Percentiles rank a stretch among this genome's conserved stretches.
Conservation (phyloP, 2,888 invertebrate genomes). For the Parnassius orleans region DNA sequence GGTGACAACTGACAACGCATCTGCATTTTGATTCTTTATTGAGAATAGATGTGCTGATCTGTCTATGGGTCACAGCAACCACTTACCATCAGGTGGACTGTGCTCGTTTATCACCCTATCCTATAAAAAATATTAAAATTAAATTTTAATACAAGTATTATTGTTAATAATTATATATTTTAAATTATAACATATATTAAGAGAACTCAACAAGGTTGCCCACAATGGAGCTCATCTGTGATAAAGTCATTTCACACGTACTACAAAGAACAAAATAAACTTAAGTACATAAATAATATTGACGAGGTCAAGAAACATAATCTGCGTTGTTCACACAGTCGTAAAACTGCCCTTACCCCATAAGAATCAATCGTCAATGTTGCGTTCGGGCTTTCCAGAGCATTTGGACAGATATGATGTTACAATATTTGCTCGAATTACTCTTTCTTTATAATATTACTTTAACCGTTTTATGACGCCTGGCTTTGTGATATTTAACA, state of each 20-base stretch:
- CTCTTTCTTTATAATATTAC: slow-evolving; percentile 24
- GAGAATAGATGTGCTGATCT: too few species aligned
- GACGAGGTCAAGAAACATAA: slow-evolving; percentile 57
- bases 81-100: too few species aligned
- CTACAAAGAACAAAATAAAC: slow-evolving; percentile 39
- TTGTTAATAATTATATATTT: too few species aligned
- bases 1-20: too few species aligned
- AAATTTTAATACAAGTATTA: too few species aligned
- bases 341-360: slow-evolving; percentile 49
- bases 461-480: neutral
- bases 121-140: too few species aligned
- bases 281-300: slow-evolving; percentile 49
- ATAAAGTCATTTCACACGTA: slow-evolving; percentile 49
- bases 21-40: too few species aligned
- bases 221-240: slow-evolving; percentile 26
- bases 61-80: too few species aligned
- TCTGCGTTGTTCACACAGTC: slow-evolving; percentile 51
- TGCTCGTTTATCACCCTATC: too few species aligned
- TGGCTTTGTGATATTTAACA: neutral
- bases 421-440: slow-evolving; percentile 25
- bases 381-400: slow-evolving; percentile 36
- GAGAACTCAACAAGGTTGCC: neutral
- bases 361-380: slow-evolving; percentile 50
- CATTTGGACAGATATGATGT: slow-evolving; percentile 28
- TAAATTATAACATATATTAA: too few species aligned